phyloP scores from a whole-genome alignment of 2,888 invertebrate species.

The Xiphydria camelus region DNA sequence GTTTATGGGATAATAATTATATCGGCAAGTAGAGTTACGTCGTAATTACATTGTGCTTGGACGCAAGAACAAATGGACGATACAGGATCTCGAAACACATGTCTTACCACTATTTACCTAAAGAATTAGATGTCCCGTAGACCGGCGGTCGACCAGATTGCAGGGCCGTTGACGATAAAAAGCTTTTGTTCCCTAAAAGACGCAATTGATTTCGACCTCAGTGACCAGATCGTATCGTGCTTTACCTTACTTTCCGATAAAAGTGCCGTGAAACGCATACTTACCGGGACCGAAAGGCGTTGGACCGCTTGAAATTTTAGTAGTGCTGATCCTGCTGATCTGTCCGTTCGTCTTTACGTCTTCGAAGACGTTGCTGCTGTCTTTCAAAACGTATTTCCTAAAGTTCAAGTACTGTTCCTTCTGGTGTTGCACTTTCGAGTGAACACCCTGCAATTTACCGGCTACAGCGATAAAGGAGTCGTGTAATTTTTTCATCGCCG shows the following conservation, averaged over 20 bases:
- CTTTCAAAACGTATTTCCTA: constrained; percentile 76
- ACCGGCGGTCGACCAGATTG: constrained; percentile 41
- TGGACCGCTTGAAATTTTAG: constrained; percentile 64
- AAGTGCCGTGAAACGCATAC: constrained; percentile 2
- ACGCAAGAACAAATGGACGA: constrained; percentile 20
- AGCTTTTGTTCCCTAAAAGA: constrained; percentile 47
- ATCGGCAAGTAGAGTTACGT: constrained; percentile 23
- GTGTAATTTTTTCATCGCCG: constrained; percentile 80
- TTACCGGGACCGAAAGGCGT: constrained; percentile 63
- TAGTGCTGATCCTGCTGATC: constrained; percentile 38
- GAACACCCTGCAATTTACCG: constrained; percentile 82
- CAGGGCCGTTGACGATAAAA: constrained; percentile 45
- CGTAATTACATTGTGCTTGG: constrained; percentile 19
- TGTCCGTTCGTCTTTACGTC: constrained; percentile 44
- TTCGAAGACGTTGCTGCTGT: constrained; percentile 77
- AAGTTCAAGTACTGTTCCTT: constrained; percentile 85
- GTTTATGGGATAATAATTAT: constrained; percentile 31
- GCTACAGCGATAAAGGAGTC: constrained; percentile 86
- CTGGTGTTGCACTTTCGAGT: constrained; percentile 76
- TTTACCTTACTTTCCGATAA: no score
- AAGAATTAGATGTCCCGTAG: constrained; percentile 49
- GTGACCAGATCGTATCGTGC: no score
- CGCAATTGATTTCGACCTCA: background rate
- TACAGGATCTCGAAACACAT: constrained; percentile 14
- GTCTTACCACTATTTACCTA: constrained; percentile 44